phyloP scores from a whole-genome alignment of 53 echinoderm and acorn worm genomes.

The Stichopus horrens region DNA sequence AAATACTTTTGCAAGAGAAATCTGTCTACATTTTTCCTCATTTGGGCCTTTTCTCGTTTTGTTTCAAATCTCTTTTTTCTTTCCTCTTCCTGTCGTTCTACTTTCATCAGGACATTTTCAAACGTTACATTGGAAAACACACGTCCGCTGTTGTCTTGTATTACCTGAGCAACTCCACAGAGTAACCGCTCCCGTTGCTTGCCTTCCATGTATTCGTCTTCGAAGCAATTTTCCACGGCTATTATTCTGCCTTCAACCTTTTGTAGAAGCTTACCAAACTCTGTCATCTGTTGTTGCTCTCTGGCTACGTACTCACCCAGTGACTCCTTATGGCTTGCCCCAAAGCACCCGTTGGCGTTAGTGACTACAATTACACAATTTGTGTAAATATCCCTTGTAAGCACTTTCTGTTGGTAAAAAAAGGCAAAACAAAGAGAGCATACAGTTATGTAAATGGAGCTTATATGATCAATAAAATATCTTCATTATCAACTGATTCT shows the following conservation, averaged over 20 bases:
- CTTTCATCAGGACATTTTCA: not conserved
- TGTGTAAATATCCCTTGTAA: not conserved
- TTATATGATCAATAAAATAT: too few relatives aligned
- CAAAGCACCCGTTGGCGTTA: not conserved
- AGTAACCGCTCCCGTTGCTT: not conserved
- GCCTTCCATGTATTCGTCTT: not conserved
- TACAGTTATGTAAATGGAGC: too few relatives aligned
- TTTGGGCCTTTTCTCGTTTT: not conserved
- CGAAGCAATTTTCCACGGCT: conserved; percentile 8
- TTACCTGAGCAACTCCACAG: not conserved
- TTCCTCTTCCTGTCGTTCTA: not conserved
- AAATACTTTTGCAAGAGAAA: not conserved
- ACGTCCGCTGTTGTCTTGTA: not conserved
- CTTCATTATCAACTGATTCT: too few relatives aligned
- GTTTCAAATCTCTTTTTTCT: not conserved
- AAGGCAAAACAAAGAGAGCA: too few relatives aligned
- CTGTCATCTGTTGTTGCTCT: not conserved
- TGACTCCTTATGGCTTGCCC: not conserved
- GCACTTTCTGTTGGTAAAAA: not conserved
- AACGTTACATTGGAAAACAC: not conserved
- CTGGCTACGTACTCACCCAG: not conserved
- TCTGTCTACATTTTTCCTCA: not conserved
- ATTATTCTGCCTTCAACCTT: not conserved
- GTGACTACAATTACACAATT: not conserved
- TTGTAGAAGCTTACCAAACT: not conserved